These are phyloP conservation scores for Stenchaetothrips biformis DNA, from an alignment of 2,888 invertebrate genomes.

Conservation along the genomic window DNA sequence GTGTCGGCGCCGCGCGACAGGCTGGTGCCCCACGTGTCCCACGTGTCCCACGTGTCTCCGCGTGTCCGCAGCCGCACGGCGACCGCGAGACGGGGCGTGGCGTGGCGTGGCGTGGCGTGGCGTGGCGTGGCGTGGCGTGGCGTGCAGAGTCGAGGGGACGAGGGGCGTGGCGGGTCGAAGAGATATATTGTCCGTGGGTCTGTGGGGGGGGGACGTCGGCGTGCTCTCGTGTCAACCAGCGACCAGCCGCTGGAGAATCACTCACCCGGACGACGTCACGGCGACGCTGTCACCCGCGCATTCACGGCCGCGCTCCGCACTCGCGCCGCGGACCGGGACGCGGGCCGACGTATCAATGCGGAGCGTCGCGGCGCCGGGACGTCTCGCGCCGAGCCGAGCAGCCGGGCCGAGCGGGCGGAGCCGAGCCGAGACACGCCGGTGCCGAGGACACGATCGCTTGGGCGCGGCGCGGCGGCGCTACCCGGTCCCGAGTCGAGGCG, in stretches of 20 bases:
- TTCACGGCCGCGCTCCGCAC: neutral
- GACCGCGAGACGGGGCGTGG: no score
- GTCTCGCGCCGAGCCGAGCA: neutral
- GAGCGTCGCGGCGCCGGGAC: neutral
- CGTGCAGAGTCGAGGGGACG: no score
- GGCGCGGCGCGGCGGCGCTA: no score
- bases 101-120: no score
- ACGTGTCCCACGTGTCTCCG: no score
- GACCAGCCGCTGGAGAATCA: neutral
- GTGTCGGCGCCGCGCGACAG: neutral
- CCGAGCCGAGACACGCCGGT: neutral
- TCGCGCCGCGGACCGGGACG: neutral
- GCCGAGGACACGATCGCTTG: no score
- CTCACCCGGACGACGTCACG: neutral
- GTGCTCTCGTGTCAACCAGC: no score
- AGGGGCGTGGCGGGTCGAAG: neutral
- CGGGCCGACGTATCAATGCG: neutral
- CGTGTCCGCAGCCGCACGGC: no score
- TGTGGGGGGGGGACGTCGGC: no score
- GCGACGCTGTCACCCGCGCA: neutral
- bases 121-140: constrained; percentile 13
- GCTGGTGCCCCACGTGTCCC: no score
- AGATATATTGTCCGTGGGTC: neutral
- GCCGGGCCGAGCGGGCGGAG: neutral
- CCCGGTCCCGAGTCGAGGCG: neutral